Evolutionary conservation across 1,140 invertebrate species (phyloP).

Genomic region (Trachymyrmex septentrionalis): DNA sequence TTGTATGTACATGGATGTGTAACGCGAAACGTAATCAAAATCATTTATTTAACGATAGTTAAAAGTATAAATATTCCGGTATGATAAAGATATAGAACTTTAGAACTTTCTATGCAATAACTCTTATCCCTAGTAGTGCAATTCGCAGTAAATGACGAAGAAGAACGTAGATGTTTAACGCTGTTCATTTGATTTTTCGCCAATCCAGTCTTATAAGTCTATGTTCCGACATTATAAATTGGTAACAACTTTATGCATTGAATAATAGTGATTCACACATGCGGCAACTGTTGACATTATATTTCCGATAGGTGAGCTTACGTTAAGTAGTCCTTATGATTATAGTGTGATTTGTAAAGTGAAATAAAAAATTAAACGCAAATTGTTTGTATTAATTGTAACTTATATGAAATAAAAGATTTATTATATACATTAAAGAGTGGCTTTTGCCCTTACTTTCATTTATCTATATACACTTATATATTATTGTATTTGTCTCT

Average conservation of each 20-base stretch:
- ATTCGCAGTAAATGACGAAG: conserved; percentile 23
- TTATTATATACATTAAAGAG: conserved; percentile 68
- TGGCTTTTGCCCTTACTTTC: background rate
- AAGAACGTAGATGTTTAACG: conserved; percentile 24
- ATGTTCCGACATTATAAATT: conserved; percentile 22
- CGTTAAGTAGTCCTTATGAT: conserved; percentile 39
- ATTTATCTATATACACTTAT: background rate
- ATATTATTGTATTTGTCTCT: background rate
- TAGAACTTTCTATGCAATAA: conserved; percentile 61
- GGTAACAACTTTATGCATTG: conserved; percentile 25
- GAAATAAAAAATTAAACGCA: conserved; percentile 54
- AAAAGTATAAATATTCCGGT: conserved; percentile 10
- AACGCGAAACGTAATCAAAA: conserved; percentile 27
- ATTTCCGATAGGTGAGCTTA: conserved; percentile 35
- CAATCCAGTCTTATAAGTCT: background rate
- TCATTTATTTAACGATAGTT: conserved; percentile 34
- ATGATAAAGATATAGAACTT: conserved; percentile 38
- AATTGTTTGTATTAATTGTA: conserved; percentile 76
- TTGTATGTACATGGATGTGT: conserved; percentile 20
- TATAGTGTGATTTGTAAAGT: conserved; percentile 54
- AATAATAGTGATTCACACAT: conserved; percentile 21
- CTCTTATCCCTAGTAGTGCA: conserved; percentile 54
- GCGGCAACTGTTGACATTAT: conserved; percentile 28
- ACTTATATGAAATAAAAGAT: conserved; percentile 74
- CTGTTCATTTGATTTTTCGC: conserved; percentile 25